A percentile compares a stretch with the other conserved stretches of the same genome.
Conservation (phyloP, 2,113 vertebrate species). For the Charina bottae region DNA sequence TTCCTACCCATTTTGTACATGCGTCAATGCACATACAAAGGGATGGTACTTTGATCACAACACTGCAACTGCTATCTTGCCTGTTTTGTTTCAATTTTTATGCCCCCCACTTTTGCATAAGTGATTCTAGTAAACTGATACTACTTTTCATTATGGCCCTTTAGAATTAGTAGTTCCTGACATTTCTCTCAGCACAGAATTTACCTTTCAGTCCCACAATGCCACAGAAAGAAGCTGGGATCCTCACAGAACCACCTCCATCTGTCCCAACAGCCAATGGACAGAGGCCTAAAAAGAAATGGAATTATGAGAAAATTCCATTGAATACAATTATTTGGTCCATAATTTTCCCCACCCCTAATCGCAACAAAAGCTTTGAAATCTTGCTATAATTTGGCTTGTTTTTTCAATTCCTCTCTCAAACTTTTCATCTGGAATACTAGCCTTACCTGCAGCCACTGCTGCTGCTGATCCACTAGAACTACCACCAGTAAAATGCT, state of each 20-base stretch:
- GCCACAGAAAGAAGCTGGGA: slow-evolving; percentile 70
- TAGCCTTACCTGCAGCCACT: slow-evolving; percentile 67
- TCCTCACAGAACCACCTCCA: slow-evolving; percentile 70
- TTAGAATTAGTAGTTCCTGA: not conserved
- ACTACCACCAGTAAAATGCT: slow-evolving; percentile 71
- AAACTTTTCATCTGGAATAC: not conserved
- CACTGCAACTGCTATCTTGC: not conserved
- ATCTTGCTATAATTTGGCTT: not conserved
- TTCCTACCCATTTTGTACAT: not conserved
- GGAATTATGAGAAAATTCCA: not conserved
- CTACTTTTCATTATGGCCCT: not conserved
- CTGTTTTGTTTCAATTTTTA: not conserved
- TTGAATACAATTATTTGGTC: not conserved
- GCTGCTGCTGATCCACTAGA: slow-evolving; percentile 71
- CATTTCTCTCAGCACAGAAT: not conserved
- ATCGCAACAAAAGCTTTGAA: not conserved
- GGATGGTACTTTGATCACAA: not conserved
- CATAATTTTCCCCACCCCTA: not conserved
- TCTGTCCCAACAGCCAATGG: slow-evolving; percentile 70
- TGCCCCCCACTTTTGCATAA: not conserved
- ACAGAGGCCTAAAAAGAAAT: slow-evolving; percentile 67
- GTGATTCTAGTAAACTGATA: not conserved
- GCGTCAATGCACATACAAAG: not conserved
- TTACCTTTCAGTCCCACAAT: slow-evolving; percentile 74
- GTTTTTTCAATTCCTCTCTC: not conserved